These are phyloP conservation scores for Pithecia hirsuta DNA, from an alignment of 2,797 vertebrate genomes.

Conservation along the genomic window DNA sequence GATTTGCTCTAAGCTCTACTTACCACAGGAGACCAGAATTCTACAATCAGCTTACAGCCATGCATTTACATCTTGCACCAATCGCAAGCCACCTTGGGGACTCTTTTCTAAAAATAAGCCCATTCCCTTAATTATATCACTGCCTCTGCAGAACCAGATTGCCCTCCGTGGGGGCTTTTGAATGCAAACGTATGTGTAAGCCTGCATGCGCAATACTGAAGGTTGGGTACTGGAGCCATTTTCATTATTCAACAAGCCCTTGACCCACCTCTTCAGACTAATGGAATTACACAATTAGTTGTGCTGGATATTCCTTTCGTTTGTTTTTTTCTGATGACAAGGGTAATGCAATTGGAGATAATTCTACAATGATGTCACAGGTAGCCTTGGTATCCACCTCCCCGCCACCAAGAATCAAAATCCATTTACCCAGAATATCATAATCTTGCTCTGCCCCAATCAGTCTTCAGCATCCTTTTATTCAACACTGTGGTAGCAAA, in stretches of 20 bases:
- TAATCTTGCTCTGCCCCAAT: not conserved
- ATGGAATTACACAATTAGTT: not conserved
- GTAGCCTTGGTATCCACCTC: not conserved
- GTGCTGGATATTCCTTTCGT: not conserved
- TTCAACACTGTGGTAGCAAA: not conserved
- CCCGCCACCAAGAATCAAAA: not conserved
- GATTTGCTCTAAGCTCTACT: conserved; percentile 7
- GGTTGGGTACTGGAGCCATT: not conserved
- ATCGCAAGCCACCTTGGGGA: not conserved
- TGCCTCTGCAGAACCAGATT: not conserved
- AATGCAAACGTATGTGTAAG: not conserved
- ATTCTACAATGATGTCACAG: not conserved
- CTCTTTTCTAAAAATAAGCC: conserved; percentile 50
- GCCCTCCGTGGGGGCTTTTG: not conserved
- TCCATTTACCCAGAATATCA: not conserved
- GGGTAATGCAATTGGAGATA: not conserved
- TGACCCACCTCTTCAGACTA: not conserved
- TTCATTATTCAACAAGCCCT: not conserved
- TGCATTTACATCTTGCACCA: not conserved
- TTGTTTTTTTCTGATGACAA: conserved; percentile 10
- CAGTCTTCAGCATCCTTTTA: not conserved
- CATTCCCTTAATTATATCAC: not conserved
- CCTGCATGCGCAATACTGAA: not conserved
- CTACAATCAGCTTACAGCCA: not conserved
- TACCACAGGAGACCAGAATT: conserved; percentile 17